Percentiles rank a stretch among this genome's conserved stretches.
Conservation (phyloP, 2,113 vertebrate species). For the Cheilinus undulatus region DNA sequence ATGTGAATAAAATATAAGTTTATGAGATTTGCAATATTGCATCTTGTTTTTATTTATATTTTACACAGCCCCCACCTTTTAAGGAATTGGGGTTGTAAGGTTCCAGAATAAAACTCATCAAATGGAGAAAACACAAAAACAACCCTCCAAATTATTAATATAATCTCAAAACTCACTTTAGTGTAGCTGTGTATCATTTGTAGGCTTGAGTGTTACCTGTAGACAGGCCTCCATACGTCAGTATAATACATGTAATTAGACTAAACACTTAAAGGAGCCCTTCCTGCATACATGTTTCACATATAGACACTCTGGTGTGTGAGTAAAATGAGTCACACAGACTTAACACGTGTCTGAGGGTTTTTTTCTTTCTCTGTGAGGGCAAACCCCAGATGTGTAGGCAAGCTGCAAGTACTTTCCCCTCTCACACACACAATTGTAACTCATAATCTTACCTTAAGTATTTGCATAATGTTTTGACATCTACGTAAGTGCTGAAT, state of each 20-base stretch:
- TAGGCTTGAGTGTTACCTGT: conserved; percentile 21
- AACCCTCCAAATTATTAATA: neutral
- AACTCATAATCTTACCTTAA: neutral
- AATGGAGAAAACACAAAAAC: neutral
- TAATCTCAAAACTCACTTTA: neutral
- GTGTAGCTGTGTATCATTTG: conserved; percentile 8
- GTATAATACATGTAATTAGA: conserved; percentile 47
- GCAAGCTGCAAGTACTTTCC: conserved; percentile 13
- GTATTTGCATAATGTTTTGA: neutral
- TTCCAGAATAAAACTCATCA: conserved; percentile 2
- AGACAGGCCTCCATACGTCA: conserved; percentile 12
- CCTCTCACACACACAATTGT: neutral
- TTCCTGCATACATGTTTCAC: conserved; percentile 32
- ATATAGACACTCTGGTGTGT: neutral
- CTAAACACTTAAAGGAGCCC: conserved; percentile 36
- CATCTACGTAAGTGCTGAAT: conserved; percentile 5
- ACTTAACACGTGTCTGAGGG: neutral
- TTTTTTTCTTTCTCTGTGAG: conserved; percentile 18
- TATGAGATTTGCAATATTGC: no score
- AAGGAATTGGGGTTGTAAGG: neutral
- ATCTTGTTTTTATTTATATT: no score
- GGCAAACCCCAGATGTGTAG: conserved; percentile 11
- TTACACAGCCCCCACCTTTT: no score
- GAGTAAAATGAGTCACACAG: neutral
- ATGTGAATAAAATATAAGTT: no score